Conservation (phyloP, 2,113 vertebrate species). For the Aegotheles bennettii region DNA sequence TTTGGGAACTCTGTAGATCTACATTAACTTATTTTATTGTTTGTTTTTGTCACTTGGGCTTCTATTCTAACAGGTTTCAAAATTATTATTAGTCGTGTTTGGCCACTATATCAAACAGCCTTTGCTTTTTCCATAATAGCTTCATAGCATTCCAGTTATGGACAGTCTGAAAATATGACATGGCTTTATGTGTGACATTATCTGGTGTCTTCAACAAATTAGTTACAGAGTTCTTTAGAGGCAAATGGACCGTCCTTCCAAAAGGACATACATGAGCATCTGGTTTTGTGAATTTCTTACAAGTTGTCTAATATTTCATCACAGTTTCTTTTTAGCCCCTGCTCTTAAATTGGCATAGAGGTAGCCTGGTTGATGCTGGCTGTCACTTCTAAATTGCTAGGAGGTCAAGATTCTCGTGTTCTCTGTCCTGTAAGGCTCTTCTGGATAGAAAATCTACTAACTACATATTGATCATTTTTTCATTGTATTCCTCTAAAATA, state of each 20-base stretch:
- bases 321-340: conserved; percentile 14
- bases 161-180: background rate
- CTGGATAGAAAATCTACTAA: background rate
- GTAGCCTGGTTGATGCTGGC: background rate
- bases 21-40: background rate
- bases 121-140: background rate
- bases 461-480: background rate
- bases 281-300: conserved; percentile 38
- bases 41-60: background rate
- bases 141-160: background rate
- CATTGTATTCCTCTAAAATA: background rate
- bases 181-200: conserved; percentile 9
- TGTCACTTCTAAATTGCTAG: conserved; percentile 28
- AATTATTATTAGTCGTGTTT: background rate
- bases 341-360: background rate
- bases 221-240: background rate
- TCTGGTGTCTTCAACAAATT: conserved; percentile 8
- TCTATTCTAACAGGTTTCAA: background rate
- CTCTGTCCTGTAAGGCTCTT: conserved; percentile 1
- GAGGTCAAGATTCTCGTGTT: conserved; percentile 50
- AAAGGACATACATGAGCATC: background rate
- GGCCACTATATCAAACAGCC: background rate
- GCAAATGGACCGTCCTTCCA: background rate
- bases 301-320: conserved; percentile 56
- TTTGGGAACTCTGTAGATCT: background rate